Base-by-base conservation (phyloP, 2,797 vertebrate genomes). In the Luscinia megarhynchos region DNA sequence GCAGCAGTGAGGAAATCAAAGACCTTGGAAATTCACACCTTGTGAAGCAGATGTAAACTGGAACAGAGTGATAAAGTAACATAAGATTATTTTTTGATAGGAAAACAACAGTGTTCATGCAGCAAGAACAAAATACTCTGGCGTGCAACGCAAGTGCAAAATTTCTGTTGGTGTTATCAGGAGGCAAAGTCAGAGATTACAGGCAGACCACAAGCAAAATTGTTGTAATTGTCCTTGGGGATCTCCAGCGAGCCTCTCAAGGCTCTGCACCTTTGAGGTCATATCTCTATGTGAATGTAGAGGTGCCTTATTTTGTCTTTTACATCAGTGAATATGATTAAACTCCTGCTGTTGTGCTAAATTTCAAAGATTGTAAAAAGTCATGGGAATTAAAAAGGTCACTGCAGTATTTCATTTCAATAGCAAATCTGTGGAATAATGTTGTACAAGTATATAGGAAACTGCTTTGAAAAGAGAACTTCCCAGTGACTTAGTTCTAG, bases 311-410 rank as follows among this genome's bases (percentile, higher is more conserved):
- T 97, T 98, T 97, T 98, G 97, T 97, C 97, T 97, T 96, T 96
- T 97, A 97, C 93, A 94, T 94, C 78, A 73, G 86, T 94, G 97
- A 97, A 97, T 97, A 97, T 97, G 97, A 98, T 98, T 97, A 98
- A 98, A 97, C 94, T 96, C 96, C 95, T 94, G 95, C 97, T 97
- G 97, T 97, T 98, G 97, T 97, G 97, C 96, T 97, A 96, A 97
- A 97, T 98, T 98, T 97, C 96, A 97, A 97, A 97, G 97, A 98
- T 90, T 97, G 96, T 97, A 97, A 98, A 98, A 98, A 98, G 97
- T 96, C 97, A 94, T 85, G 96, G 95, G 97, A 97, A 98, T 97
- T 97, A 94, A 96, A 98, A 98, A 98, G 97, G 97, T 98, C 97
- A 97, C 79, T 86, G 95, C 92, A 95, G 86, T 98, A 98, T 98